Conservation (phyloP, 2,888 invertebrate species). For the Campaea margaritaria region DNA sequence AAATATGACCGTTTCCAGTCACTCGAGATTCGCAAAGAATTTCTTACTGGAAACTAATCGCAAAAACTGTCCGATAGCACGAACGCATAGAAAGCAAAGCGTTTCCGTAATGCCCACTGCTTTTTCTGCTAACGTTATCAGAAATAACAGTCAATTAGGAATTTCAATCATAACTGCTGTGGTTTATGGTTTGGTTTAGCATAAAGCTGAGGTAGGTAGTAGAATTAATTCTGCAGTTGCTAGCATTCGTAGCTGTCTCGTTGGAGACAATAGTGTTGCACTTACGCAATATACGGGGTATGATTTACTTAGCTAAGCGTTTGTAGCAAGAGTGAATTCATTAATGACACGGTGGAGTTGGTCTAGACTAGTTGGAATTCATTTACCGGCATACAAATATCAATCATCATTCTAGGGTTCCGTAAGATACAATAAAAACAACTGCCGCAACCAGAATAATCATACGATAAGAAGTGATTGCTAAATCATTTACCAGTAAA, state of each 20-base stretch:
- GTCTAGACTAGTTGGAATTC: background rate
- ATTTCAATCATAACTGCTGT: slow-evolving; percentile 33
- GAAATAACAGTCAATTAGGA: slow-evolving; percentile 36
- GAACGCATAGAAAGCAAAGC: slow-evolving; percentile 62
- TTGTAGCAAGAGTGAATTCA: slow-evolving; percentile 2
- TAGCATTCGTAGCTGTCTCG: slow-evolving; percentile 46
- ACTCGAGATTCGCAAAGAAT: slow-evolving; percentile 13
- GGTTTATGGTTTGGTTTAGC: slow-evolving; percentile 35
- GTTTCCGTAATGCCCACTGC: slow-evolving; percentile 60
- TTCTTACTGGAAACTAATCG: slow-evolving; percentile 28
- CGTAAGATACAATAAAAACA: too few relatives aligned
- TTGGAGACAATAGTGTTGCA: slow-evolving; percentile 51
- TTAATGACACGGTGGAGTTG: background rate
- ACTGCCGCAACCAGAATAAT: too few relatives aligned
- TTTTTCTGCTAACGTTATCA: slow-evolving; percentile 47
- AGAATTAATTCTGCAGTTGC: slow-evolving; percentile 43
- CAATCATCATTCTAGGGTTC: too few relatives aligned
- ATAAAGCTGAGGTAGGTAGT: slow-evolving; percentile 32
- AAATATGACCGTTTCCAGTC: slow-evolving; percentile 7
- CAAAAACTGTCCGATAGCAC: slow-evolving; percentile 51
- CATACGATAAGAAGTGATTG: too few relatives aligned
- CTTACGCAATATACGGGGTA: slow-evolving; percentile 46
- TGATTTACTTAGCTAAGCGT: slow-evolving; percentile 20
- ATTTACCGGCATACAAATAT: too few relatives aligned
- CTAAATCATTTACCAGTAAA: too few relatives aligned